Percentiles rank a stretch among this genome's conserved stretches.
phyloP scores from a whole-genome alignment of 2,797 vertebrate species.

The Potorous gilbertii region DNA sequence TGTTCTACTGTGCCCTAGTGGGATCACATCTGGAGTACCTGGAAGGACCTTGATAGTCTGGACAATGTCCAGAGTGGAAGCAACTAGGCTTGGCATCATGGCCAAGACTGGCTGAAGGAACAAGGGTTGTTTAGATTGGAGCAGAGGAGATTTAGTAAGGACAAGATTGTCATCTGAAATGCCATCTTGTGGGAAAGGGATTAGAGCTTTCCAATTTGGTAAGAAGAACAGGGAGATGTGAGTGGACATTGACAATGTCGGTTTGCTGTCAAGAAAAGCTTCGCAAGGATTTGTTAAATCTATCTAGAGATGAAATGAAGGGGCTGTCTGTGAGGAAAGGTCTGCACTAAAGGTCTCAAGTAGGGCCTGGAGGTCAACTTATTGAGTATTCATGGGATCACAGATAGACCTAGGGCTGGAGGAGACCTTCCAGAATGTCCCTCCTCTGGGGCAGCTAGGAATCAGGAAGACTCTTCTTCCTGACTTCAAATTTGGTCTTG shows the following conservation, averaged over 20 bases:
- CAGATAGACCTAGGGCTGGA: no score
- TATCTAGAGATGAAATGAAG: background rate
- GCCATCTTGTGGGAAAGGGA: background rate
- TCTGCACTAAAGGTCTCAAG: background rate
- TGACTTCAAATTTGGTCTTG: background rate
- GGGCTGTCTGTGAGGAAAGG: background rate
- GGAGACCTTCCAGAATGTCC: background rate
- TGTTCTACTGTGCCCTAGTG: background rate
- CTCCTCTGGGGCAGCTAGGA: background rate
- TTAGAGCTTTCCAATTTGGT: background rate
- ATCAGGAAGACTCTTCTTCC: background rate
- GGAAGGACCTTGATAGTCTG: background rate
- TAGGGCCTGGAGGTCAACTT: background rate
- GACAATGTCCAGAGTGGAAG: background rate
- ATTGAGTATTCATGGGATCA: background rate
- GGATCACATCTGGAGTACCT: background rate
- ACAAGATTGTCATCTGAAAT: background rate
- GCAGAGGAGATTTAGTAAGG: background rate
- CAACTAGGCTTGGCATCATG: background rate
- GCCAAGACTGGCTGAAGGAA: background rate
- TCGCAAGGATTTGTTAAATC: background rate
- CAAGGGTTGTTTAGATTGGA: background rate
- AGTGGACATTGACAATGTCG: background rate
- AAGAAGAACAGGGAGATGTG: accelerated
- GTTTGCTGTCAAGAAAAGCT: background rate